phyloP scores from a whole-genome alignment of 2,888 invertebrate genomes.

The Chalcosyrphus nemorum region DNA sequence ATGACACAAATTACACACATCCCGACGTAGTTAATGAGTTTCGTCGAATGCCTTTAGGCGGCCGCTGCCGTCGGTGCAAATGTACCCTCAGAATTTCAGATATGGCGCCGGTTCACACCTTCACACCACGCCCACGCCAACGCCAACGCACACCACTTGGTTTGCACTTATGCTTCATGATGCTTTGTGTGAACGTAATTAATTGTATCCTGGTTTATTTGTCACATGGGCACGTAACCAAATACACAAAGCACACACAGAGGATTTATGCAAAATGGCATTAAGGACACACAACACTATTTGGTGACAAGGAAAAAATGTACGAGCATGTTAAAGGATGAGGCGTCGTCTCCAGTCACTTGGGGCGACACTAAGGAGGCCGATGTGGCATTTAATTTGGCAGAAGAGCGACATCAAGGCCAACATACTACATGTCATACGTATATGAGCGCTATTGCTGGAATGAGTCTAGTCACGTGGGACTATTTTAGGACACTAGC shows the following conservation, averaged over 20 bases:
- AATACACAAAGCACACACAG: not conserved
- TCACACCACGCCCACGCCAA: not conserved
- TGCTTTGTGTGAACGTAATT: constrained; percentile 36
- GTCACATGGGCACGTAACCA: not conserved
- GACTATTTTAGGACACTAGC: constrained; percentile 19
- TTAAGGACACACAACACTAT: constrained; percentile 46
- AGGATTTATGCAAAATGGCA: constrained; percentile 30
- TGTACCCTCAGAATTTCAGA: not conserved
- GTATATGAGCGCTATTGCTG: not conserved
- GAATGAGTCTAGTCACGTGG: constrained; percentile 29
- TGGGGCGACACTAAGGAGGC: constrained; percentile 18
- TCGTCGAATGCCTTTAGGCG: constrained; percentile 14
- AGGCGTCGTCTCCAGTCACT: not conserved
- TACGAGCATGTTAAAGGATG: not conserved
- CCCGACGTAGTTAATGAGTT: constrained; percentile 45
- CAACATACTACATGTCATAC: not conserved
- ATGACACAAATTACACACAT: constrained; percentile 31
- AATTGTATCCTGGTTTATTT: constrained; percentile 36
- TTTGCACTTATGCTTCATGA: not conserved
- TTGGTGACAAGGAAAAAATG: constrained; percentile 8
- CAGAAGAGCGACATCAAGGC: constrained; percentile 46
- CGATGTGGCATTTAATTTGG: constrained; percentile 53
- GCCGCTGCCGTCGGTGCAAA: no score
- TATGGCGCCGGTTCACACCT: constrained; percentile 26
- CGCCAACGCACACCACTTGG: not conserved